Base-by-base conservation (phyloP, 1,140 invertebrate species). In the Solenopsis fugax region DNA sequence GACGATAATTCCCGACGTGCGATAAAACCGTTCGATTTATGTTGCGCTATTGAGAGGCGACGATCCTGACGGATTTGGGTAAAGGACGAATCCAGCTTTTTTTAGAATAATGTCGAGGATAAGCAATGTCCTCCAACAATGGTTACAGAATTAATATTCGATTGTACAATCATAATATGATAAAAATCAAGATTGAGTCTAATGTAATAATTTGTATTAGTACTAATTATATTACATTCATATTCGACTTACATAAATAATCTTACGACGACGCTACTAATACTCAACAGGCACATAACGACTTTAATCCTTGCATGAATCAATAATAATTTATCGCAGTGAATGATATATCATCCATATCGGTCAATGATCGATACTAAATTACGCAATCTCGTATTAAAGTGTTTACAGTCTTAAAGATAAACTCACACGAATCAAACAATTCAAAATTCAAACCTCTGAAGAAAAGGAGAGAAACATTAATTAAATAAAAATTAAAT, bases 11-110 rank as follows among this genome's bases (percentile, higher is more conserved):
- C 64, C 75, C 77, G 81, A 90, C 86, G 62, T 56, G 29, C 86
- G 86, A 90, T 90, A 90, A 90, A 90, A 90, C 37, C 58, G 64
- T 88, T 76, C 81, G 89, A 90, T 90, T 90, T 90, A 88, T 88
- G 86, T 82, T 76, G 54, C 56, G 21, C 56, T 13, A 75, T 37
- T 89, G 75, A 90, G 67, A 52, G 48, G 80, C 58, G 73, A 37
- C 29, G 54, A 75, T 65, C 29, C 24, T 21, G 34, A 37, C 45
- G 71, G 56, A 90, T 84, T 90, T 85, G 78, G 78, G 85, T 41
- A 52, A 69, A 54, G 29, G 5, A 34, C 24, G 41, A 50, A 21
- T 34, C 3, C 18, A 62, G 21, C n/a, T 16, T 10, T 1, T 56
- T 37, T 12, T 10, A 34, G 50, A 75, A 84, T 62, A 67, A 29